Conservation (phyloP, 2,888 invertebrate genomes). For the Mantis religiosa region DNA sequence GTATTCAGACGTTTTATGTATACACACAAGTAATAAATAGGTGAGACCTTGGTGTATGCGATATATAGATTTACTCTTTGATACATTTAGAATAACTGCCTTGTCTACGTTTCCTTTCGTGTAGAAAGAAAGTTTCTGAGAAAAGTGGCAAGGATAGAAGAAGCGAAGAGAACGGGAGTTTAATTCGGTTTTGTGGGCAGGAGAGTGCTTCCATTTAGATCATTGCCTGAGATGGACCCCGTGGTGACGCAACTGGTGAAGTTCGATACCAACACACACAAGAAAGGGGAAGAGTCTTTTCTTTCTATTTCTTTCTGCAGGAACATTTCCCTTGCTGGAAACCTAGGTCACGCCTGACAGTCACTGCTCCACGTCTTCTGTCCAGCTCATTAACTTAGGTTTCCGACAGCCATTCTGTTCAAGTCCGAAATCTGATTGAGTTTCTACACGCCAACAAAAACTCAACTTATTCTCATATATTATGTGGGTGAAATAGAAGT, state of each 20-base stretch:
- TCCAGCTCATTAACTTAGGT: too few species aligned
- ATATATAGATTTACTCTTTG: too few species aligned
- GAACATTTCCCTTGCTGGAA: not conserved
- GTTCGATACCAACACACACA: not conserved
- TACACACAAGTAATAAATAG: too few species aligned
- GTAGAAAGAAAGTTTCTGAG: not conserved
- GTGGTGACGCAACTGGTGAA: constrained; percentile 17
- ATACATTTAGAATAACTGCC: not conserved
- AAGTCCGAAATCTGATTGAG: too few species aligned
- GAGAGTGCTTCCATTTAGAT: constrained; percentile 8
- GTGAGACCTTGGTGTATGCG: too few species aligned
- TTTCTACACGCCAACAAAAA: too few species aligned
- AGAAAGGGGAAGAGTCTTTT: not conserved
- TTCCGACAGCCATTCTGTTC: too few species aligned
- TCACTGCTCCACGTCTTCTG: not conserved
- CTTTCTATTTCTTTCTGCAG: not conserved
- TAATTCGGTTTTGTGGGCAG: not conserved
- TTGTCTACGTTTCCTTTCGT: not conserved
- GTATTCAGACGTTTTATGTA: too few species aligned
- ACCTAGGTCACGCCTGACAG: not conserved
- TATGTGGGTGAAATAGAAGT: too few species aligned
- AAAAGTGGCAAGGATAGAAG: not conserved
- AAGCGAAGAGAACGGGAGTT: not conserved
- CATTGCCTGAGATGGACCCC: constrained; percentile 13
- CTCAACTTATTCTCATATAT: too few species aligned